Percentiles rank a stretch among this genome's conserved stretches.
Evolutionary conservation across 2,113 vertebrate species (phyloP).

Genomic region (Lepisosteus osseus): DNA sequence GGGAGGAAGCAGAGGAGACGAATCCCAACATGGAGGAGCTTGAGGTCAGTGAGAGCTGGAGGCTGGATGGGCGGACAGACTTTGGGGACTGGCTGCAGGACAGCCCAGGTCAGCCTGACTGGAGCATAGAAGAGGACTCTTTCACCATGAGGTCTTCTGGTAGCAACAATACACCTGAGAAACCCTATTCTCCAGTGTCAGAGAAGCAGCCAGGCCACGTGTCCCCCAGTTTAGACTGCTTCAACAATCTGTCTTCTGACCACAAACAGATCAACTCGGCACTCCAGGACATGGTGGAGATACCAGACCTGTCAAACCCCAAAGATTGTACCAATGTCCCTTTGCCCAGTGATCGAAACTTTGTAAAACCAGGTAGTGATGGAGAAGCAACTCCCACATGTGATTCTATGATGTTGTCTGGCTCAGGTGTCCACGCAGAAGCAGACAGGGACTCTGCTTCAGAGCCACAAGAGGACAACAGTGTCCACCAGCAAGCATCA

Average conservation of each 20-base stretch:
- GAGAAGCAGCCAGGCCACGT: conserved; percentile 25
- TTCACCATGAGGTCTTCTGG: conserved; percentile 20
- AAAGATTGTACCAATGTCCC: conserved; percentile 25
- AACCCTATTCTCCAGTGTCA: conserved; percentile 59
- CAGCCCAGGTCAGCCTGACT: conserved; percentile 28
- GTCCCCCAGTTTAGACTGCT: conserved; percentile 18
- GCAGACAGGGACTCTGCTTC: conserved; percentile 8
- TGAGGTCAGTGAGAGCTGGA: conserved; percentile 31
- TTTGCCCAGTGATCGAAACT: not conserved
- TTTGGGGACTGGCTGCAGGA: conserved; percentile 7
- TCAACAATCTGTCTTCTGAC: conserved; percentile 24
- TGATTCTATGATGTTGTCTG: not conserved
- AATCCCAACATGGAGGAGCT: conserved; percentile 23
- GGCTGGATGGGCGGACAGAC: not conserved
- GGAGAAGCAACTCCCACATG: conserved; percentile 12
- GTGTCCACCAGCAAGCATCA: conserved; percentile 23
- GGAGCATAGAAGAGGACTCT: conserved; percentile 39
- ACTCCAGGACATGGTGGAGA: conserved; percentile 18
- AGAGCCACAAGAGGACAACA: conserved; percentile 26
- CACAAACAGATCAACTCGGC: conserved; percentile 28
- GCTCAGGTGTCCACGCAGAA: too few species aligned
- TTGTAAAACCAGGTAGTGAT: conserved; percentile 21
- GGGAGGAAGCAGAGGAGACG: conserved; percentile 18
- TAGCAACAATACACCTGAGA: conserved; percentile 51
- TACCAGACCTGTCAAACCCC: conserved; percentile 20